These are phyloP conservation scores for Pteronura brasiliensis DNA, from an alignment of 2,113 vertebrate species.

Conservation along the genomic window DNA sequence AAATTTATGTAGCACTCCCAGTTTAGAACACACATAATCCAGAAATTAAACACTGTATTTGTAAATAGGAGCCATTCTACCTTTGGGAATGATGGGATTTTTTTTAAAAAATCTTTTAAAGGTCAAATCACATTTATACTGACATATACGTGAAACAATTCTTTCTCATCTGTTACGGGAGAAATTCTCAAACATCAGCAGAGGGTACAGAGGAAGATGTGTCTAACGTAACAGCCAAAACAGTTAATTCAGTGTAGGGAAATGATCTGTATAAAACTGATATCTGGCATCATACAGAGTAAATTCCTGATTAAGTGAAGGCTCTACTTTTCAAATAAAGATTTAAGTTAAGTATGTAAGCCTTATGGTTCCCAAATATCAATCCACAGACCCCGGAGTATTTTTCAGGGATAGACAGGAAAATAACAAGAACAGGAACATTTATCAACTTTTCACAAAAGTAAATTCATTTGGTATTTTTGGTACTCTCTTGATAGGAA, in stretches of 20 bases:
- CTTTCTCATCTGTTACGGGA: background rate
- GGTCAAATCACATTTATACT: background rate
- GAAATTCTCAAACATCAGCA: background rate
- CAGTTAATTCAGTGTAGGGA: background rate
- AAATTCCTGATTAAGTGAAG: background rate
- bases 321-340: background rate
- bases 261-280: background rate
- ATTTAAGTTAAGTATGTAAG: background rate
- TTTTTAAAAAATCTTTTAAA: background rate
- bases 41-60: background rate
- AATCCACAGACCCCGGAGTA: background rate
- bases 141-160: background rate
- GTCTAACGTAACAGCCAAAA: background rate
- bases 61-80: background rate
- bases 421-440: slow-evolving; percentile 10
- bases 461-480: background rate
- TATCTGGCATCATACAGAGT: background rate
- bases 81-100: background rate
- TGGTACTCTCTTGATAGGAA: background rate
- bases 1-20: slow-evolving; percentile 15
- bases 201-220: background rate
- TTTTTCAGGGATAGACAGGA: background rate
- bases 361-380: background rate
- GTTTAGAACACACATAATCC: background rate
- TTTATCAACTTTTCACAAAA: background rate